These are phyloP conservation scores for Hedychridium roseum DNA, from an alignment of 2,888 invertebrate species.

Conservation along the genomic window DNA sequence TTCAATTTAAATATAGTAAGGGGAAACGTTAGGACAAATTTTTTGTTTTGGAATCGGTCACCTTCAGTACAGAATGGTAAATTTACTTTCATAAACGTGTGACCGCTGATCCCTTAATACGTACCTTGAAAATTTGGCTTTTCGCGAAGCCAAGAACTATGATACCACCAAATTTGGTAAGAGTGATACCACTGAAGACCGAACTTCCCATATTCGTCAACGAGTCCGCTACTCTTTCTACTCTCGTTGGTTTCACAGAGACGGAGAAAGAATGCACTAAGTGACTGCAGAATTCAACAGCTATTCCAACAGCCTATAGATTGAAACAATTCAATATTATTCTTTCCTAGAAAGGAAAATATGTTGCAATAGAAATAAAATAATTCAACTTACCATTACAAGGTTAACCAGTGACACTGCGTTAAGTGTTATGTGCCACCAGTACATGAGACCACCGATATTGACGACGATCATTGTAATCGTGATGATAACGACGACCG, in stretches of 20 bases:
- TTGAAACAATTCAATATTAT: constrained; percentile 13
- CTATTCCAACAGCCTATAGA: constrained; percentile 91
- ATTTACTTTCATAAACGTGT: too few species aligned
- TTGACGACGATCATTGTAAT: constrained; percentile 94
- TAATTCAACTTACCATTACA: constrained; percentile 75
- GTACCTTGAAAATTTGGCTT: constrained; percentile 91
- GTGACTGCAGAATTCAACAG: constrained; percentile 98
- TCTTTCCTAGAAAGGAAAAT: not conserved
- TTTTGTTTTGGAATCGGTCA: too few species aligned
- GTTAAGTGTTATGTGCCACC: constrained; percentile 95
- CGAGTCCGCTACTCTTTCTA: constrained; percentile 82
- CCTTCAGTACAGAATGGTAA: too few species aligned
- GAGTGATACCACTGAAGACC: constrained; percentile 95
- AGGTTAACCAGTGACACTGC: constrained; percentile 97
- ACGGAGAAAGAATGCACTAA: constrained; percentile 91
- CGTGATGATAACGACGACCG: constrained; percentile 86
- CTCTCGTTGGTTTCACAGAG: constrained; percentile 76
- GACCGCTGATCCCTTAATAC: too few species aligned
- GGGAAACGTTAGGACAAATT: too few species aligned
- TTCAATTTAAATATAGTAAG: too few species aligned
- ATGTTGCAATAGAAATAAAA: not conserved
- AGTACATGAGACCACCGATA: constrained; percentile 95
- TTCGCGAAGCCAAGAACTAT: constrained; percentile 96
- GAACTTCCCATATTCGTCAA: constrained; percentile 89
- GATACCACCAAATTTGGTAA: constrained; percentile 98